Evolutionary conservation across 2,113 vertebrate species (phyloP).

Genomic region (Trachemys scripta): DNA sequence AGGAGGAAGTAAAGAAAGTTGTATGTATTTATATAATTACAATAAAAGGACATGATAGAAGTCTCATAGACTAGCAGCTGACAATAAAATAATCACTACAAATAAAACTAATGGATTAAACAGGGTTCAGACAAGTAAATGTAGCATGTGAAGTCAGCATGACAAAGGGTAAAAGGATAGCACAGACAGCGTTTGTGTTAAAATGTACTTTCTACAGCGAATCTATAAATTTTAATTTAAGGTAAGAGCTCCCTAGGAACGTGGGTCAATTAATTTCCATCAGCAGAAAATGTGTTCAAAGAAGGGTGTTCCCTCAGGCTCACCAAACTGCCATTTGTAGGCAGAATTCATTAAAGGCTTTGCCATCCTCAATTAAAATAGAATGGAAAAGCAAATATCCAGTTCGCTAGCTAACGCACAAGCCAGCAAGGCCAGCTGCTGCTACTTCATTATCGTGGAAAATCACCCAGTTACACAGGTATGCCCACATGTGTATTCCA

Average conservation of each 20-base stretch:
- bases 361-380: constrained; percentile 11
- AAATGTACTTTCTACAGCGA: constrained; percentile 32
- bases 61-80: background rate
- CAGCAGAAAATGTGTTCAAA: constrained; percentile 36
- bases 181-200: background rate
- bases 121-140: constrained; percentile 5
- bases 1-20: background rate
- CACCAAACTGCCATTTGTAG: constrained; percentile 23
- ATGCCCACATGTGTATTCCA: background rate
- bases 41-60: background rate
- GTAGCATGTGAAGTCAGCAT: background rate
- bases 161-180: constrained; percentile 10
- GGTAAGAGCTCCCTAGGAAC: constrained; percentile 13
- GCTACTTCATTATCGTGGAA: background rate
- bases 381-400: background rate
- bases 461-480: fast-evolving
- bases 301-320: background rate
- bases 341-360: constrained; percentile 19
- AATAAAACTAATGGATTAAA: constrained; percentile 5
- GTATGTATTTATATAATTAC: background rate
- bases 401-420: background rate
- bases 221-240: constrained; percentile 30
- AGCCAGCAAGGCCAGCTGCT: background rate
- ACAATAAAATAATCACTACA: constrained; percentile 2
- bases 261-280: constrained; percentile 33